Evolutionary conservation across 1,140 invertebrate species (phyloP).

Genomic region (Camponotus pennsylvanicus): DNA sequence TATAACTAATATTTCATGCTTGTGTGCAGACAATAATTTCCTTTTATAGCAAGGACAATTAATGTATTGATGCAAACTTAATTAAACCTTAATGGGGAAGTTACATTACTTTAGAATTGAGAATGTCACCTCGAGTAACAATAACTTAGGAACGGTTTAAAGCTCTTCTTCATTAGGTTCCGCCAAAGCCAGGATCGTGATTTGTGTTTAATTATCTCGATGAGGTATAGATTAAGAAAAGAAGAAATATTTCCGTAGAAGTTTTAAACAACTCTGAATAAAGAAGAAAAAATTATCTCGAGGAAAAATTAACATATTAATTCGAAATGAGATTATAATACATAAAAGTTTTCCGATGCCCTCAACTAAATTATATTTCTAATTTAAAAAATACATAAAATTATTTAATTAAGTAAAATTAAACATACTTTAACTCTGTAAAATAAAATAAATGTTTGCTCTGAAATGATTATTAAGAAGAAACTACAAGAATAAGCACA

Average conservation of each 20-base stretch:
- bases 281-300: not conserved
- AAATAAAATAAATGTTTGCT: not conserved
- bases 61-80: conserved; percentile 56
- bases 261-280: not conserved
- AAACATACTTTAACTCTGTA: not conserved
- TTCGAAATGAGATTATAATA: too few species aligned
- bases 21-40: not conserved
- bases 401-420: too few species aligned
- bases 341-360: too few species aligned
- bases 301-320: too few species aligned
- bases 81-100: conserved; percentile 74
- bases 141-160: conserved; percentile 64
- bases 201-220: conserved; percentile 54
- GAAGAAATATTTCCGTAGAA: not conserved
- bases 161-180: conserved; percentile 52
- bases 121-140: conserved; percentile 40
- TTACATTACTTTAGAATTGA: conserved; percentile 66
- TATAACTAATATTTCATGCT: not conserved
- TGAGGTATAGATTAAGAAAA: conserved; percentile 36
- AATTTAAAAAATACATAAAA: too few species aligned
- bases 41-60: not conserved
- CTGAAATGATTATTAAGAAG: not conserved
- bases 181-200: conserved; percentile 31
- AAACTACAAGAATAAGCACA: not conserved
- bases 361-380: too few species aligned